Evolutionary conservation across 2,888 invertebrate species (phyloP), one percentile per base, ranked within the genome.

Genomic region (Rhagium mordax): DNA sequence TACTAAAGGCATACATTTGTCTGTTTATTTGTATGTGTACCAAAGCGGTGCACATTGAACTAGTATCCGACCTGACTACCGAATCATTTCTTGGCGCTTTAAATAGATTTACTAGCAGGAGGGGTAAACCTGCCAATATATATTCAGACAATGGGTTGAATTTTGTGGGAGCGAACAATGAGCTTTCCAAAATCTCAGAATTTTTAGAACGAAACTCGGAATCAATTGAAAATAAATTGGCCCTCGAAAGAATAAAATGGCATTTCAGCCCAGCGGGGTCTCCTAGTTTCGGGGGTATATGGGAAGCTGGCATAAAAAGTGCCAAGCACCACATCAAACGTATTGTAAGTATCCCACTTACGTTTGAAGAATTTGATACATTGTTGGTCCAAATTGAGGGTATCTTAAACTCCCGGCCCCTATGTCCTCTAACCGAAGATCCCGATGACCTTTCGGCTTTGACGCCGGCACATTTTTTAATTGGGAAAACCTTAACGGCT

Each of bases 11-110:
- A n/a, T n/a, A 61, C 24, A 24, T 24, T 6, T 24, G 24, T 13
- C 15, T 82, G 3, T 81, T 83, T 59, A 71, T 83, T 3, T 81
- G 82, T 57, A 51, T 82, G 41, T 27, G 74, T 4, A 79, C 80
- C 0, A 83, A 80, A 61, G 78, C 80, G 6, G 57, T 83, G 0
- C 83, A 83, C 41, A 20, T 83, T 15, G 69, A 72, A 33, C 18
- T 72, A 48, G 69, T 72, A 6, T 57, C 57, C 1, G 57, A 57
- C 7, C 21, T 57, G 27, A 57, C 27, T 55, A 24, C 69, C 3
- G 18, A 59, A 24, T 57, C 68, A n/a, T 68, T 68, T 59, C 2
- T 68, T 2, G 53, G 48, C 3, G 47, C 71, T 5, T 41, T 33
- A 10, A 24, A 48, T 29, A 53, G 61, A 41, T 71, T 67, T 27